These are phyloP conservation scores for Chlorops oryzae DNA, from an alignment of 1,140 invertebrate genomes.

Conservation along the genomic window DNA sequence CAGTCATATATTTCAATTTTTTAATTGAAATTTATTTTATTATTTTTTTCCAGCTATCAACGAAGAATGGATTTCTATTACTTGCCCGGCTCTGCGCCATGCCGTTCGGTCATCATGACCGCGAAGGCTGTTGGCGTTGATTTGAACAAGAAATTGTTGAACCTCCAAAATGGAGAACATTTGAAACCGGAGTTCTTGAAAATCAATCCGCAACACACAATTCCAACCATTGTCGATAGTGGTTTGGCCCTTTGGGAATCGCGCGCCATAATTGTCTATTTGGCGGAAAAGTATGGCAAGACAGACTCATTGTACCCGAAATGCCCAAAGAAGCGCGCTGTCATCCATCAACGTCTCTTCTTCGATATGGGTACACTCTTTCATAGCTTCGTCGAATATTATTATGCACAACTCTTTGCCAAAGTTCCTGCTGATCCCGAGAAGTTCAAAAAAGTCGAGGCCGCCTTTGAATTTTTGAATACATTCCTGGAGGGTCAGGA, in stretches of 20 bases:
- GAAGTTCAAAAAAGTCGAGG: conserved; percentile 58
- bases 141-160: conserved; percentile 62
- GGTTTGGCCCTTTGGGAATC: conserved; percentile 63
- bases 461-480: conserved; percentile 61
- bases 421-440: conserved; percentile 58
- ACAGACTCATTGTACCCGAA: conserved; percentile 63
- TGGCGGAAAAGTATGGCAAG: conserved; percentile 63
- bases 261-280: conserved; percentile 66
- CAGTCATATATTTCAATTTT: no score
- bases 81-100: conserved; percentile 62
- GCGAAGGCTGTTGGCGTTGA: conserved; percentile 65
- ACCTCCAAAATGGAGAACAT: conserved; percentile 60
- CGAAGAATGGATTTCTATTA: conserved; percentile 62
- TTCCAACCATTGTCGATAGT: conserved; percentile 63
- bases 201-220: conserved; percentile 53
- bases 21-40: background rate
- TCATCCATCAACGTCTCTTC: conserved; percentile 66
- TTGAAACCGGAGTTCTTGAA: conserved; percentile 68
- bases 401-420: conserved; percentile 67
- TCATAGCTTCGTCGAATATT: conserved; percentile 54
- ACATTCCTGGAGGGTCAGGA: conserved; percentile 59
- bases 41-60: background rate
- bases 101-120: conserved; percentile 61
- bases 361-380: conserved; percentile 69
- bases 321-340: conserved; percentile 59